Conservation (phyloP, 2,797 vertebrate species). For the Cygnus olor region DNA sequence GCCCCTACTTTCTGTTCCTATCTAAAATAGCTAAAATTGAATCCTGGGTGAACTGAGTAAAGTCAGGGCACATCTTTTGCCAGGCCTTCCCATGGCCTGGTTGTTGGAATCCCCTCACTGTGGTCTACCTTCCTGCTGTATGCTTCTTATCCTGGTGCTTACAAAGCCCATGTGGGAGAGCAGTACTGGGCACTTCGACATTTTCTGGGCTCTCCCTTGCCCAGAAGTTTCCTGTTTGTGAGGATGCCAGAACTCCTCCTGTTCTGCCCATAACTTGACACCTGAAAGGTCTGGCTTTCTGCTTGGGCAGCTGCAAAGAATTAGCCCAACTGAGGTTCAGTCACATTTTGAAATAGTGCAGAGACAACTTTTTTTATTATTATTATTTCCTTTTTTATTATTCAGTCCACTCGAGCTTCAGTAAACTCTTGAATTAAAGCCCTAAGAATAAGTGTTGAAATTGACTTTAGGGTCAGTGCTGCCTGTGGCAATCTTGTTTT, state of each 20-base stretch:
- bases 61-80: not conserved
- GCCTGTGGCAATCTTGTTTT: not conserved
- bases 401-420: not conserved
- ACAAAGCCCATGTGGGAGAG: not conserved
- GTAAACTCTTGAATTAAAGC: not conserved
- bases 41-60: not conserved
- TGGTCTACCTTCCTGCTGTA: not conserved
- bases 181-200: not conserved
- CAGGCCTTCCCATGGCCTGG: not conserved
- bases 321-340: constrained; percentile 12
- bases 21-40: not conserved
- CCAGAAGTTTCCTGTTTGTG: not conserved
- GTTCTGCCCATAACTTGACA: not conserved
- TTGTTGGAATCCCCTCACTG: not conserved
- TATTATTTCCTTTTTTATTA: not conserved
- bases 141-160: not conserved
- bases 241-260: constrained; percentile 2
- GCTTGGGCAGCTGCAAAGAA: constrained; percentile 41
- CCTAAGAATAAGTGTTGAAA: not conserved
- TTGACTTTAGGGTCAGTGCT: not conserved
- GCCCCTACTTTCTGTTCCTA: not conserved
- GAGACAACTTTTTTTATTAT: not conserved
- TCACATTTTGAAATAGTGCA: not conserved
- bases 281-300: constrained; percentile 48
- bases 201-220: constrained; percentile 45